Percentiles rank a stretch among this genome's conserved stretches.
These are phyloP conservation scores for Bhutanitis thaidina DNA, from an alignment of 2,888 invertebrate species.

Conservation along the genomic window DNA sequence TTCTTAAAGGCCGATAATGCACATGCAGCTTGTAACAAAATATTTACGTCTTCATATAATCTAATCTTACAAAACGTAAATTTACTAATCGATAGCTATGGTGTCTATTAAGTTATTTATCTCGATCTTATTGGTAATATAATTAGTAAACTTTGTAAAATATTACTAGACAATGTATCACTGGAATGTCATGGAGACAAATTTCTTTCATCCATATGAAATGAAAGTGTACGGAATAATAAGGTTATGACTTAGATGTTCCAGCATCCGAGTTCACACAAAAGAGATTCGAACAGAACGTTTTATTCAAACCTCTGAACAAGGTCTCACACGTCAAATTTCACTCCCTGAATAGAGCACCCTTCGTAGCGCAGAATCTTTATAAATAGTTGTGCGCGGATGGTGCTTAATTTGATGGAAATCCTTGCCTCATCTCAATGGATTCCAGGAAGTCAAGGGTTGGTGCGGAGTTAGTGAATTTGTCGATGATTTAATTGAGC, in stretches of 20 bases:
- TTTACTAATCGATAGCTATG: too few species aligned
- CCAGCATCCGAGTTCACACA: slow-evolving; percentile 50
- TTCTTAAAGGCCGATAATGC: too few species aligned
- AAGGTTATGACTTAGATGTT: slow-evolving; percentile 63
- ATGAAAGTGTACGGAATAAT: slow-evolving; percentile 61
- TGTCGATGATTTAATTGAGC: slow-evolving; percentile 58
- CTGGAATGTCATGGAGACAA: too few species aligned
- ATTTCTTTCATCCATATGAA: slow-evolving; percentile 24
- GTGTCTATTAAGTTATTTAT: too few species aligned
- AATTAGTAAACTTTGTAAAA: too few species aligned
- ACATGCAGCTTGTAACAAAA: too few species aligned
- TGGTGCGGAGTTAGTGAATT: slow-evolving; percentile 45
- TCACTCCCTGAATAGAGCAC: slow-evolving; percentile 71
- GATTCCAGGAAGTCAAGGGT: slow-evolving; percentile 63
- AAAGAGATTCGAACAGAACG: slow-evolving; percentile 37
- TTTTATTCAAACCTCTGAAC: slow-evolving; percentile 47
- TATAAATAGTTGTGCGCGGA: slow-evolving; percentile 74
- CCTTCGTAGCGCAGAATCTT: slow-evolving; percentile 61
- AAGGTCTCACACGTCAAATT: slow-evolving; percentile 77
- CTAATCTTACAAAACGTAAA: too few species aligned
- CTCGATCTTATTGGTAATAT: too few species aligned
- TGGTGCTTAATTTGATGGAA: slow-evolving; percentile 76
- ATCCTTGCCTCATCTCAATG: slow-evolving; percentile 52
- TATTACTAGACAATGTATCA: too few species aligned
- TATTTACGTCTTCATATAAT: too few species aligned